Evolutionary conservation across 2,113 vertebrate species (phyloP), one percentile per base, ranked within the genome.

Genomic region (Cyanoliseus patagonus): DNA sequence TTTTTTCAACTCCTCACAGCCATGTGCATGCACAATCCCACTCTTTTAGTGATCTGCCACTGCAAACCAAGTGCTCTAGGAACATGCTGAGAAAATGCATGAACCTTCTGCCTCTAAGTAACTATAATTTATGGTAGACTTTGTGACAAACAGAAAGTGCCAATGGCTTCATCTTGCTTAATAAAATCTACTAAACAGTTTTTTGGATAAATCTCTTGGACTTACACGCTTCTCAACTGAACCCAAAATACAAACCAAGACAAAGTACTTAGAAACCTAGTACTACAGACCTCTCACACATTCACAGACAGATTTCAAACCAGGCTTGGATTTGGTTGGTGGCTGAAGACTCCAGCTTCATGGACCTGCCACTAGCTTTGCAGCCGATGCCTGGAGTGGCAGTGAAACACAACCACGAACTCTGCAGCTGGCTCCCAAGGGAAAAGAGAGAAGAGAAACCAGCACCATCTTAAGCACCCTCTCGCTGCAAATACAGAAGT

Each of bases 391-490:
- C 63, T 17, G 31, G 37, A 23, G 52, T 35, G 37, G 41, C 0
- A 1, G 44, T 1, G 57, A 44, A 18, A 41, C 1, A 2, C 33
- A n/a, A 13, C 3, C 12, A 33, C 1, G 4, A 70, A 9, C 18
- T 67, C n/a, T n/a, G 86, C 49, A 59, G 18, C 53, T 22, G 49
- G 19, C 9, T 49, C 53, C 66, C 42, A 19, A 9, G 15, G 44
- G 6, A 18, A 53, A 39, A 16, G 4, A 23, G 8, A 66, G 3
- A 3, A 22, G 3, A 69, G 52, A n/a, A 37, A 53, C 53, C 0
- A 35, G 7, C 47, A 42, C 11, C 24, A 14, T 11, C 49, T 9
- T 20, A 4, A 42, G 11, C 23, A 46, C 7, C 25, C 37, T 81
- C 44, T 25, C 1, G 17, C 74, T 82, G n/a, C 51, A 46, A 59